phyloP scores from a whole-genome alignment of 2,888 invertebrate species.

The Cartodere bifasciata region DNA sequence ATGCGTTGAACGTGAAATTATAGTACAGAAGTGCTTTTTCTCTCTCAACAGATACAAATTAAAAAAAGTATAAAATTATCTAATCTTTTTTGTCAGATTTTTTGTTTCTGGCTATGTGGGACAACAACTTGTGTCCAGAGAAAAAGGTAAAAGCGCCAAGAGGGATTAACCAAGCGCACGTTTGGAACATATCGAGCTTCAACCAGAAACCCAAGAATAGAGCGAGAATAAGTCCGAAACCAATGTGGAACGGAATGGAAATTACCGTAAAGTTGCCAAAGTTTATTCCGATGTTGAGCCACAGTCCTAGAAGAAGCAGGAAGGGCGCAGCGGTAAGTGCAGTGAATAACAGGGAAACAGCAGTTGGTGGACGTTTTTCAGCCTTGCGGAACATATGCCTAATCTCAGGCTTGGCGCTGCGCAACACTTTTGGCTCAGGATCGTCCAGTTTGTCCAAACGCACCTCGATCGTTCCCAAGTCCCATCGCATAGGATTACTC shows the following conservation, averaged over 20 bases:
- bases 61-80: background rate
- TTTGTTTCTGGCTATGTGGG: constrained; percentile 53
- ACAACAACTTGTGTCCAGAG: constrained; percentile 81
- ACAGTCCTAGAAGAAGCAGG: constrained; percentile 68
- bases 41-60: background rate
- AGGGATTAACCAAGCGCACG: constrained; percentile 76
- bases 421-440: constrained; percentile 23
- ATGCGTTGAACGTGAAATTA: too few relatives aligned
- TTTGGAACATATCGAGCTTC: constrained; percentile 90
- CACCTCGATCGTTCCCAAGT: constrained; percentile 62
- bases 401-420: constrained; percentile 46
- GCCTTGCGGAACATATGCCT: constrained; percentile 81
- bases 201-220: constrained; percentile 90
- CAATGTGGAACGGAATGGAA: constrained; percentile 81
- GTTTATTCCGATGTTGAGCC: constrained; percentile 81
- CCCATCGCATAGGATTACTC: constrained; percentile 83
- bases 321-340: constrained; percentile 70
- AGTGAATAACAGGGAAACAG: constrained; percentile 86
- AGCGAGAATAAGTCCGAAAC: constrained; percentile 75
- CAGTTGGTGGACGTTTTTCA: constrained; percentile 78
- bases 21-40: too few relatives aligned
- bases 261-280: constrained; percentile 69
- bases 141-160: constrained; percentile 85
- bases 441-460: constrained; percentile 41
- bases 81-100: constrained; percentile 16